A percentile compares a stretch with the other conserved stretches of the same genome.
Conservation (phyloP, 2,113 vertebrate species). For the Lophura nycthemera region DNA sequence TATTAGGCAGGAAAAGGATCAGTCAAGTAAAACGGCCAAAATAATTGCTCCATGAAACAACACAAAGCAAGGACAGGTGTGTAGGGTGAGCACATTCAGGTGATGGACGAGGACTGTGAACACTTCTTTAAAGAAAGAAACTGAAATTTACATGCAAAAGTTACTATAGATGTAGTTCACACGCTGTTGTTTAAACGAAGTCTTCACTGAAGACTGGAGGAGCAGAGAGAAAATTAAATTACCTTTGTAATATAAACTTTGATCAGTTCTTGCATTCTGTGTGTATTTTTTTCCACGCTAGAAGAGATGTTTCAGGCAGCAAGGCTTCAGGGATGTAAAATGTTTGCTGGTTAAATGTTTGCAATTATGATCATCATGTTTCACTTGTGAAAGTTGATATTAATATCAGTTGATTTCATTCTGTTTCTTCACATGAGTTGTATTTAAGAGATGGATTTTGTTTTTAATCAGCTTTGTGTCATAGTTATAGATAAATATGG, state of each 20-base stretch:
- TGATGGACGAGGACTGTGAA: background rate
- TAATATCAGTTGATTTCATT: conserved; percentile 20
- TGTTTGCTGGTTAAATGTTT: background rate
- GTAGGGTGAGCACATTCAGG: background rate
- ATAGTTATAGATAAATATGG: background rate
- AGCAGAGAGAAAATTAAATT: background rate
- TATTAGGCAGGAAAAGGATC: background rate
- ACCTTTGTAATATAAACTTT: background rate
- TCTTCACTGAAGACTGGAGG: background rate
- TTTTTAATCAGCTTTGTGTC: conserved; percentile 41
- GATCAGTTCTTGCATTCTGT: background rate
- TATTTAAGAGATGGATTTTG: conserved; percentile 36
- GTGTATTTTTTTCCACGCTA: background rate
- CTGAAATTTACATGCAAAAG: background rate
- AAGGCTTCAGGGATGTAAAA: background rate
- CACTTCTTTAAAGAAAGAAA: background rate
- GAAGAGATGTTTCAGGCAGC: background rate
- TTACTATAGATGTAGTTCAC: background rate
- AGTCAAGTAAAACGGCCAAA: background rate
- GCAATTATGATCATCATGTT: conserved; percentile 7
- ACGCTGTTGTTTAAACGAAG: background rate
- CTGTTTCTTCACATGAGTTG: background rate
- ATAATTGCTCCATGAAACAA: background rate
- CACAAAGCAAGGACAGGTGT: background rate
- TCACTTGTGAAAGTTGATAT: background rate